Evolutionary conservation across 2,888 invertebrate species (phyloP), one percentile per base, ranked within the genome.

Genomic region (Lissonota sp.): DNA sequence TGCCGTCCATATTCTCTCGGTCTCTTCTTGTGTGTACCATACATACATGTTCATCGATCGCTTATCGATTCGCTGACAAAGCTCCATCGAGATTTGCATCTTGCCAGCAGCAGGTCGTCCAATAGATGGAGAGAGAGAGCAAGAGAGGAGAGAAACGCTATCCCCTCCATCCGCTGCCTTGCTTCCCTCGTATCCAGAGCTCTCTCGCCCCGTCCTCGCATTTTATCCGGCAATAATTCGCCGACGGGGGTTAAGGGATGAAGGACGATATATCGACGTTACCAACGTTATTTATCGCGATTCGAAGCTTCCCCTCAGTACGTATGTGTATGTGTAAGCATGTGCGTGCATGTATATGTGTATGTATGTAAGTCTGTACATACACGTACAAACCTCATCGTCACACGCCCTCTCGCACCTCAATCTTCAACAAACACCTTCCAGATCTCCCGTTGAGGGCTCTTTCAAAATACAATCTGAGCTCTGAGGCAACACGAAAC

Each of bases 61-160:
- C 37, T 70, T 78, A 83, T 83, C 80, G 83, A 83, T 83, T 83
- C 62, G 80, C 83, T 83, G 83, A 83, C 83, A 74, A 80, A 71
- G 83, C 83, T 80, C 78, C 74, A 78, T 78, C 70, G 72, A 80
- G 82, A 83, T 80, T 83, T 80, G 80, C 81, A 81, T 81, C 81
- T 74, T 71, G 74, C 78, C 69, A 58, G 73, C 64, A 73, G 66
- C 72, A 72, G 71, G 66, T 74, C 46, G 71, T n/a, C 14, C 14
- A 14, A 55, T 44, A 66, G 53, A 37, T 37, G 26, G 44, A 6
- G 39, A 64, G 57, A 57, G 58, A 55, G 55, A 49, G 44, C 42
- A 49, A 46, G 51, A 58, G 42, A 26, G 26, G 55, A 69, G 77
- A 70, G 58, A 70, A 67, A 40, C 60, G 72, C 79, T 55, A 64